These are phyloP conservation scores for Brachyistius frenatus DNA, from an alignment of 2,113 vertebrate genomes.

Conservation along the genomic window DNA sequence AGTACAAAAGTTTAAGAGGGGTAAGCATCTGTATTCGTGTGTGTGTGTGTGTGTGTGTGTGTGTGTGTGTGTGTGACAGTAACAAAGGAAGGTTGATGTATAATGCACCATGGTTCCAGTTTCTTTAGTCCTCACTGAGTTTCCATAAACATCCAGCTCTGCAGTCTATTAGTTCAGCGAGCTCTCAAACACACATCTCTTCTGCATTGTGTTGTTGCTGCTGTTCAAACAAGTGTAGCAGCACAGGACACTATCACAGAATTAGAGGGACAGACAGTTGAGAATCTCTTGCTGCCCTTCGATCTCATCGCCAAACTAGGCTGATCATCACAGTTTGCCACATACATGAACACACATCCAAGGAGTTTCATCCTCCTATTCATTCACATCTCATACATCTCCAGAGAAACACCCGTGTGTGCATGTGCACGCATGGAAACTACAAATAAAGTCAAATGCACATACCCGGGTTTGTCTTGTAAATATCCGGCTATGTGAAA, in stretches of 20 bases:
- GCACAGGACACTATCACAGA: background rate
- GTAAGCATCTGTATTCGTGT: conserved; percentile 1
- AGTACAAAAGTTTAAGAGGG: background rate
- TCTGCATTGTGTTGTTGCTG: conserved; percentile 17
- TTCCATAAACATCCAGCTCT: conserved; percentile 79
- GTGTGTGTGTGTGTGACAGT: conserved; percentile 11
- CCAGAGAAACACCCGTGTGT: background rate
- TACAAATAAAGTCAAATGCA: conserved; percentile 48
- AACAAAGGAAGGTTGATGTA: conserved; percentile 69
- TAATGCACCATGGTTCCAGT: conserved; percentile 77
- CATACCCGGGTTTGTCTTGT: conserved; percentile 66
- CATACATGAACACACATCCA: conserved; percentile 3
- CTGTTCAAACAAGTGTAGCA: conserved; percentile 26
- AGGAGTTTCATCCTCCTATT: background rate
- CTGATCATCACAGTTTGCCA: conserved; percentile 4
- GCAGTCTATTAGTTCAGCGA: conserved; percentile 41
- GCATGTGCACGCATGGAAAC: background rate
- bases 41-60: background rate
- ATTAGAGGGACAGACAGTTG: background rate
- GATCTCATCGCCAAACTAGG: background rate
- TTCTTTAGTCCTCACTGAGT: conserved; percentile 73
- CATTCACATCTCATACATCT: background rate
- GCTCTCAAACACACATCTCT: conserved; percentile 3
- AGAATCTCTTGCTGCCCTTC: background rate
- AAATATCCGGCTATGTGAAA: conserved; percentile 72